Base-by-base conservation (phyloP, 2,113 vertebrate species). In the Ophthalmolycus amberensis region DNA sequence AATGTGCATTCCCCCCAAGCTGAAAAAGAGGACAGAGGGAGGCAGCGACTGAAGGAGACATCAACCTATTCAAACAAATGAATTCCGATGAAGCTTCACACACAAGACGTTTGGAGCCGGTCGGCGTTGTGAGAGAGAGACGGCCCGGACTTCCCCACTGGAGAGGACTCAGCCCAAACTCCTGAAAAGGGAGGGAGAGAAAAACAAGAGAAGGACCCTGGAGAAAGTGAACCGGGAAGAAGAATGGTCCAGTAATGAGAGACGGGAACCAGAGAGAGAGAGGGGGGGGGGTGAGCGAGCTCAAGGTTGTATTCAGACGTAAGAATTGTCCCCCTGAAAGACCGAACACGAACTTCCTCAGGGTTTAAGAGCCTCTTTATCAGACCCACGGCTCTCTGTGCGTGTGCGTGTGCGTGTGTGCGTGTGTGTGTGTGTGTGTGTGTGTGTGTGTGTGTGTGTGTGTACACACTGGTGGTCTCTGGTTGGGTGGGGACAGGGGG, bases 281-380 rank as follows among this genome's bases (percentile, higher is more conserved):
- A 68, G 75, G 89, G 75, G n/a, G 42, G 75, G 70, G 75, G 89
- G 75, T n/a, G n/a, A n/a, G n/a, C n/a, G 75, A 75, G 88, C 91
- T 94, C 91, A 94, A 93, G 91, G 88, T 91, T 77, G 89, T 88
- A 93, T 95, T 95, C 91, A 94, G 86, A 67, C 73, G 70, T 71
- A 74, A 83, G 84, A 87, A 91, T 88, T 91, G 85, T 91, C 83
- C 89, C 67, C 73, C 82, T 89, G 83, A 94, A 94, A 94, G 92
- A 91, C 79, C 34, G 27, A 87, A 85, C 84, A 76, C 81, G 88
- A 90, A 93, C 92, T 94, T 94, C 91, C 93, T 93, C 89, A 52
- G 89, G 90, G 88, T 90, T 90, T 93, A 91, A 94, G 90, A 91
- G 92, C 83, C 88, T 93, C 91, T 93, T 92, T 93, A 93, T 93